Conservation (phyloP, 2,113 vertebrate genomes). For the Hydrochoerus hydrochaeris region DNA sequence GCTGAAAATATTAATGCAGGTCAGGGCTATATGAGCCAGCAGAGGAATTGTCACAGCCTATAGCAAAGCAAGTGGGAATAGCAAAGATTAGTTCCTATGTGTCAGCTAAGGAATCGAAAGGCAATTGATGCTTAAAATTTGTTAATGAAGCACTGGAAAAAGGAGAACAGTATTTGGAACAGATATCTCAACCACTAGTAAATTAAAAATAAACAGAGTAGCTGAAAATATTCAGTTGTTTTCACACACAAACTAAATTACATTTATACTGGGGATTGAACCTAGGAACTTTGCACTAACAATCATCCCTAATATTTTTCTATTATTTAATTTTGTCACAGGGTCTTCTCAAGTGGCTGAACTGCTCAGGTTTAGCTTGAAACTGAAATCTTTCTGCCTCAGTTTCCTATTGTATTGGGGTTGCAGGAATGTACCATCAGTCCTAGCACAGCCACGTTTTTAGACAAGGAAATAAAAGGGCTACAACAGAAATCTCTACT, state of each 20-base stretch:
- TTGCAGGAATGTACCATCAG: not conserved
- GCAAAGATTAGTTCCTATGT: not conserved
- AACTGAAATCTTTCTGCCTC: not conserved
- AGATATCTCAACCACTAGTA: not conserved
- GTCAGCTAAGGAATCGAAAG: not conserved
- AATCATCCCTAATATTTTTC: not conserved
- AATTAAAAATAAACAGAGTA: not conserved
- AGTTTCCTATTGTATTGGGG: not conserved
- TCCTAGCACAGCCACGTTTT: not conserved
- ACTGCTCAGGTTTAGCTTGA: not conserved
- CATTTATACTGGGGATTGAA: not conserved
- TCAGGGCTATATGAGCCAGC: not conserved
- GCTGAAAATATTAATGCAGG: not conserved
- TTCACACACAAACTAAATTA: not conserved
- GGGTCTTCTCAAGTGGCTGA: not conserved
- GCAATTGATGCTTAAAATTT: not conserved
- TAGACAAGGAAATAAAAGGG: not conserved
- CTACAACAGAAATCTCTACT: not conserved
- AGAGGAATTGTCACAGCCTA: not conserved
- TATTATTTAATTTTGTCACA: not conserved
- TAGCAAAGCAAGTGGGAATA: not conserved
- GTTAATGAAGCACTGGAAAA: rapidly evolving
- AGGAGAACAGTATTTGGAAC: not conserved
- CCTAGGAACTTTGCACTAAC: not conserved
- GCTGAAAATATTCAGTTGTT: not conserved